Base-by-base conservation (phyloP, 2,113 vertebrate genomes). In the Hepsetus odoe region DNA sequence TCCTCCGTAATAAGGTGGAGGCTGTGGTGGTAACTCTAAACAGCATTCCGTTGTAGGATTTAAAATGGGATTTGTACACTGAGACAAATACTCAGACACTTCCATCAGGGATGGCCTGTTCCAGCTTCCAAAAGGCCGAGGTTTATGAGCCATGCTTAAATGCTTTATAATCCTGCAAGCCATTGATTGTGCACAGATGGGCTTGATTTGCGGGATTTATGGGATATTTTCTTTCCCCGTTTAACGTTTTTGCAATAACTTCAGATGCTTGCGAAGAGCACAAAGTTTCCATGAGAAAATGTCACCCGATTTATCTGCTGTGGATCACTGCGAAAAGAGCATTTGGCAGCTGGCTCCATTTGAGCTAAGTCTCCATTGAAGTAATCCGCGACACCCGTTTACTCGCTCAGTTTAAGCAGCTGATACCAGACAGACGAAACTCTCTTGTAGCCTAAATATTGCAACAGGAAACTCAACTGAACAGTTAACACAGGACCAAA, bases 151-250 rank as follows among this genome's bases (percentile, higher is more conserved):
- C 40, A 12, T 51, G 53, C 53, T 79, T 70, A 80, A 81, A 72
- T 14, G 77, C 55, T 67, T 30, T 81, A 74, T 75, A 81, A 74
- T 75, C 56, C 49, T 10, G 18, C n/a, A 71, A 62, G 80, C 76
- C 71, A 72, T 70, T 75, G 77, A 84, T 84, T 65, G 78, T 74
- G 73, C 66, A 84, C 83, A 84, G 79, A 74, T 84, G 79, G 71
- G 62, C 24, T 71, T 72, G 72, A 44, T 81, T 79, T 72, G 33
- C 24, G 32, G 64, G 72, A 73, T 77, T 81, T 78, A 81, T 67
- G 26, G 22, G 67, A 62, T 26, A 42, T 38, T 72, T 56, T 66
- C 44, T 49, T 64, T 22, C 66, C 13, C 71, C 14, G 2, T 51
- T 59, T 73, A 73, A 38, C 22, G 1, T 33, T 72, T 40, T 58